These are phyloP conservation scores for Sebastes ruberrimus DNA, from an alignment of 2,797 vertebrate species.

Conservation along the genomic window DNA sequence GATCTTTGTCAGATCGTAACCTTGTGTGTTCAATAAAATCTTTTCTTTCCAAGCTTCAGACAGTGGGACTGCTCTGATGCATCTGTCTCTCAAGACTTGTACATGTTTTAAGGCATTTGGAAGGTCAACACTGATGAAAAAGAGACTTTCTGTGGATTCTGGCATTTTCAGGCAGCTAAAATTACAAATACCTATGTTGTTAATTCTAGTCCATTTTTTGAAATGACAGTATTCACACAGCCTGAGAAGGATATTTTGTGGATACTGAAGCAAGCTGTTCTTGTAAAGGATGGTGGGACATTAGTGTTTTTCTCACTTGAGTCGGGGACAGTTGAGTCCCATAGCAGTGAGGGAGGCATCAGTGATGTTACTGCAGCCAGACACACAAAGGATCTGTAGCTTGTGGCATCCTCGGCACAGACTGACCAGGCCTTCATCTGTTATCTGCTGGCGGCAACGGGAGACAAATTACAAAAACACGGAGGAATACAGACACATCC, in stretches of 20 bases:
- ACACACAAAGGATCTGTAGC: slow-evolving; percentile 91
- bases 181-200: not conserved
- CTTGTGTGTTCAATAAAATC: not conserved
- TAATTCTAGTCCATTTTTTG: not conserved
- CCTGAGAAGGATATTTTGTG: not conserved
- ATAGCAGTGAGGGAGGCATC: slow-evolving; percentile 92
- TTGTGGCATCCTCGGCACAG: slow-evolving; percentile 90
- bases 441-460: slow-evolving; percentile 83
- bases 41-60: not conserved
- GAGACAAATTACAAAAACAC: slow-evolving; percentile 27
- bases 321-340: slow-evolving; percentile 91
- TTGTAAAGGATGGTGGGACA: not conserved
- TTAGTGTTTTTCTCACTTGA: slow-evolving; percentile 85
- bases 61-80: not conserved
- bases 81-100: not conserved
- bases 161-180: not conserved
- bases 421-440: slow-evolving; percentile 91
- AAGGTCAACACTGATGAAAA: not conserved
- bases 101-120: not conserved
- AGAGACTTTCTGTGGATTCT: not conserved
- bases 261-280: not conserved
- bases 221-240: not conserved
- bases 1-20: not conserved
- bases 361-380: slow-evolving; percentile 91
- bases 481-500: not conserved